phyloP scores from a whole-genome alignment of 2,888 invertebrate genomes.

The Aphodius sticticus region DNA sequence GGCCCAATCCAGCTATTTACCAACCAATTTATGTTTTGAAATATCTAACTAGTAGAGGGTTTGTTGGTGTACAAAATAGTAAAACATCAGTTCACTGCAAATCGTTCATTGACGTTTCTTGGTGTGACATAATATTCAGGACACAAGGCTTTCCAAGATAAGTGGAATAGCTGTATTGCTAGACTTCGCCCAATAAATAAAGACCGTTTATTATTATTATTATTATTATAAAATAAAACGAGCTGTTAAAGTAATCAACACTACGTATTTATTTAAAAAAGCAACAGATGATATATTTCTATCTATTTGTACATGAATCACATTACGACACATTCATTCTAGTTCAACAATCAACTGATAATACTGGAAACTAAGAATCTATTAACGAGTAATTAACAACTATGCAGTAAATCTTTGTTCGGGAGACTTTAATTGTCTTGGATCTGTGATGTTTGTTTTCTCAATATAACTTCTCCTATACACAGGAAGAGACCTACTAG shows the following conservation, averaged over 20 bases:
- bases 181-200: too few relatives aligned
- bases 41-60: too few relatives aligned
- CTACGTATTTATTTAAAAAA: background rate
- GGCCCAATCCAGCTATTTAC: too few relatives aligned
- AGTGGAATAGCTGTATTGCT: too few relatives aligned
- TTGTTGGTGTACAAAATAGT: too few relatives aligned
- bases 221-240: background rate
- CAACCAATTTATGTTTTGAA: too few relatives aligned
- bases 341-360: background rate
- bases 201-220: too few relatives aligned
- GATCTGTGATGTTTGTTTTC: slow-evolving; percentile 49
- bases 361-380: slow-evolving; percentile 6
- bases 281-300: background rate
- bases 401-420: background rate
- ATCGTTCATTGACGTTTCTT: too few relatives aligned
- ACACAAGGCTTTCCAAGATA: too few relatives aligned
- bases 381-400: slow-evolving; percentile 5
- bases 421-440: background rate
- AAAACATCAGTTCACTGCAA: too few relatives aligned
- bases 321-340: background rate
- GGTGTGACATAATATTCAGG: too few relatives aligned
- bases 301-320: slow-evolving; percentile 4
- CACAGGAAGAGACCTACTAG: slow-evolving; percentile 37
- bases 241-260: background rate
- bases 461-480: slow-evolving; percentile 53